Evolutionary conservation across 2,797 vertebrate genomes (phyloP).

Genomic region (Alca torda): DNA sequence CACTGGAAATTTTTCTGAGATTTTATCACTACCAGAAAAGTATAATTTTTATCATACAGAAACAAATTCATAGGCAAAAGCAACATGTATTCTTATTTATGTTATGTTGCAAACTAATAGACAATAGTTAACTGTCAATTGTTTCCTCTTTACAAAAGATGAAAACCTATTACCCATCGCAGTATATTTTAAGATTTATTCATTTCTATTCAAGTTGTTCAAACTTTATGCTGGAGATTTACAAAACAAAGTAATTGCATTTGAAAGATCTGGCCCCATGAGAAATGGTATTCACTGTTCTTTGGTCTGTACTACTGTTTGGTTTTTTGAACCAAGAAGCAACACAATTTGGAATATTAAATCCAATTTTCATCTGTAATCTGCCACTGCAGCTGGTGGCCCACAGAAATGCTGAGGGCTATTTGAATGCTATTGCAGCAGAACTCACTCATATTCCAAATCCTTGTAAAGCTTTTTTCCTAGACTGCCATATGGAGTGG

Average conservation of each 20-base stretch:
- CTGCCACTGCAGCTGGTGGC: background rate
- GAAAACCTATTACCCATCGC: background rate
- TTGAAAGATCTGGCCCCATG: background rate
- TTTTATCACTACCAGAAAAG: background rate
- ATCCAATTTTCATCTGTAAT: conserved; percentile 2
- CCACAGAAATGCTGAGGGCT: background rate
- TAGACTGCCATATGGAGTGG: background rate
- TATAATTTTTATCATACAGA: background rate
- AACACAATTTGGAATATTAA: background rate
- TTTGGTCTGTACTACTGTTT: background rate
- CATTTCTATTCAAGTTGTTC: background rate
- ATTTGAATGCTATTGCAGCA: background rate
- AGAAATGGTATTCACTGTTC: background rate
- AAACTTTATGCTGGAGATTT: background rate
- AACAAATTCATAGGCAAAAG: background rate
- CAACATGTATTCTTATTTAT: background rate
- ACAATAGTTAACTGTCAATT: background rate
- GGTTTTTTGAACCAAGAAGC: background rate
- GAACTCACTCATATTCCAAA: background rate
- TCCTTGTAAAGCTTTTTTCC: background rate
- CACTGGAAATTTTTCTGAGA: background rate
- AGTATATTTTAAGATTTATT: background rate
- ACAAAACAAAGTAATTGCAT: background rate
- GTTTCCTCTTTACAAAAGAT: background rate
- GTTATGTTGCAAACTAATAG: background rate